Percentiles rank a stretch among this genome's conserved stretches.
These are phyloP conservation scores for Ardeotis arabs DNA, from an alignment of 2,113 vertebrate genomes.

Conservation along the genomic window DNA sequence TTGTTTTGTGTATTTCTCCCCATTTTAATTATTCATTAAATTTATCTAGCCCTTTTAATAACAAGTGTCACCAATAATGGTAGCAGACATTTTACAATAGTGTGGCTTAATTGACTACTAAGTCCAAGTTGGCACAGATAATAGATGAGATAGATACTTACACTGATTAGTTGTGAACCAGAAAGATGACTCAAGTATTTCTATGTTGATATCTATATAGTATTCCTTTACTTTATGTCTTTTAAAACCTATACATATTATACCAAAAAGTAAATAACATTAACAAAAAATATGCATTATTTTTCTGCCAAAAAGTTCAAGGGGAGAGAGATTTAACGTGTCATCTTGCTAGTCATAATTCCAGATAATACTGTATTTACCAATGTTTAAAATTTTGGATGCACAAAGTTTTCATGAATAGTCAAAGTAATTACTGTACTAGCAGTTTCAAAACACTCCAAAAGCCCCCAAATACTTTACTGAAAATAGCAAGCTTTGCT, in stretches of 20 bases:
- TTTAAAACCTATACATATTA: neutral
- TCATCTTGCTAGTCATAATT: neutral
- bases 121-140: neutral
- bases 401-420: neutral
- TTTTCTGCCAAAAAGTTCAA: neutral
- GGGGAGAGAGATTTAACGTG: neutral
- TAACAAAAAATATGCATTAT: neutral
- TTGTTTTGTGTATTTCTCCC: neutral
- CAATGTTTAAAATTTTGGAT: neutral
- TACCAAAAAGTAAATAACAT: neutral
- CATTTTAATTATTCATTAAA: neutral
- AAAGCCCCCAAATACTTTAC: conserved; percentile 1
- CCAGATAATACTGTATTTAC: neutral
- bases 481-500: conserved; percentile 34
- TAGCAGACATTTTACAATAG: neutral
- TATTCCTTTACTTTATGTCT: neutral
- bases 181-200: neutral
- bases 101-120: neutral
- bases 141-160: neutral
- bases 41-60: conserved; percentile 2
- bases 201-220: neutral
- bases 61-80: neutral
- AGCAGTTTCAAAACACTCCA: conserved; percentile 11
- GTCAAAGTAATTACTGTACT: neutral
- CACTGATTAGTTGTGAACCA: neutral